phyloP scores from a whole-genome alignment of 2,797 vertebrate species.

The Sebastes cheni region DNA sequence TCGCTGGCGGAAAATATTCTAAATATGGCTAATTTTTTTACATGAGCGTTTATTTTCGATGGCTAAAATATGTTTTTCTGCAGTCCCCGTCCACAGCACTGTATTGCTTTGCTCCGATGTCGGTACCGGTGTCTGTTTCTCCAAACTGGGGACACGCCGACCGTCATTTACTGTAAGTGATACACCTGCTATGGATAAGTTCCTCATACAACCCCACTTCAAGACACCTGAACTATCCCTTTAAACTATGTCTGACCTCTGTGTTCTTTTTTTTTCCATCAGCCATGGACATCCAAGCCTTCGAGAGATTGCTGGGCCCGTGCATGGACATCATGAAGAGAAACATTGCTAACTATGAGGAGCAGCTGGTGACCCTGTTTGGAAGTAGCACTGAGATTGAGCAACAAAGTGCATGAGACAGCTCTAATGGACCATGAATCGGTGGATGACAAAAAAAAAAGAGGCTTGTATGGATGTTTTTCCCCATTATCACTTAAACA shows the following conservation, averaged over 20 bases:
- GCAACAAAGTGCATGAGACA: constrained; percentile 87
- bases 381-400: constrained; percentile 95
- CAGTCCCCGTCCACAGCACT: no score
- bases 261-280: constrained; percentile 35
- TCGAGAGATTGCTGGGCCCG: constrained; percentile 97
- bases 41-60: no score
- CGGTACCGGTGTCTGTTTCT: no score
- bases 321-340: constrained; percentile 99
- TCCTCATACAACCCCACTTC: no score
- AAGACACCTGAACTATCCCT: no score
- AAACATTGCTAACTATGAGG: constrained; percentile 98
- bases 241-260: background rate
- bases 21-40: no score
- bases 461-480: constrained; percentile 54
- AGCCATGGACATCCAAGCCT: constrained; percentile 98
- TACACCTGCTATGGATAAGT: no score
- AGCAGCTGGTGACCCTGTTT: constrained; percentile 95
- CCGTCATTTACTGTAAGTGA: no score
- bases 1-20: no score
- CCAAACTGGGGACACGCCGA: no score
- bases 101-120: no score
- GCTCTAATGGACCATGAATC: constrained; percentile 78
- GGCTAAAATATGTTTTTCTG: no score
- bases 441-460: constrained; percentile 79
- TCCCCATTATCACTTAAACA: constrained; percentile 57